Base-by-base conservation (phyloP, 2,113 vertebrate species). In the Amia ocellicauda region DNA sequence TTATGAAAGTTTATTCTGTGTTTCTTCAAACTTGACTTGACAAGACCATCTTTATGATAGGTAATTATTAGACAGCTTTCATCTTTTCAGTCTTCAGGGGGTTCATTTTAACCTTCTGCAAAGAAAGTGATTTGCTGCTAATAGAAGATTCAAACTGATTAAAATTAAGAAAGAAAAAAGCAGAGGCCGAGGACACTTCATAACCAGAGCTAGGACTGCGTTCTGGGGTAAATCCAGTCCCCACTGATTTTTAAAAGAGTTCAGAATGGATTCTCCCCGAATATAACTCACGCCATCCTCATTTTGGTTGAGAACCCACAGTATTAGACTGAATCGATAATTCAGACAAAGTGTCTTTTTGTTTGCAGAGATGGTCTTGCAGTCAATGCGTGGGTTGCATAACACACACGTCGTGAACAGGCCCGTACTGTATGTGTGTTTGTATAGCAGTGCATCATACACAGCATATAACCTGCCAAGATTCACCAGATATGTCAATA, bases 261-360 rank as follows among this genome's bases (percentile, higher is more conserved):
- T 23, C 9, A 58, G 4, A 26, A 47, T 17, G 45, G 14, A 47
- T 47, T 47, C 23, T 64, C 31, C 17, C 19, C 45, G 29, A 47
- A 27, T 56, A 20, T 70, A 64, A 58, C 31, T 43, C 54, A 70
- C 57, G 27, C 29, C 23, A 23, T 9, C 58, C 16, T 13, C 51
- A 31, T 63, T 64, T 55, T 45, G 62, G 45, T 27, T 42, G 16
- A 8, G 22, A 60, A 16, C 27, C 28, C 50, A 67, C 60, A 69
- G 70, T 64, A 70, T 55, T 66, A 3, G 14, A 20, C 26, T 24
- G 22, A 55, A 57, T 68, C 66, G 62, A 63, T 73, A 67, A 23
- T 60, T 54, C 36, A 45, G 49, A 63, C 27, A 36, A 49, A 45
- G 65, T 29, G 24, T 60, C 53, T 67, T 60, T 60, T 55, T 23